Evolutionary conservation across 1,140 invertebrate species (phyloP), one percentile per base, ranked within the genome.

Genomic region (Anastatus disparis): DNA sequence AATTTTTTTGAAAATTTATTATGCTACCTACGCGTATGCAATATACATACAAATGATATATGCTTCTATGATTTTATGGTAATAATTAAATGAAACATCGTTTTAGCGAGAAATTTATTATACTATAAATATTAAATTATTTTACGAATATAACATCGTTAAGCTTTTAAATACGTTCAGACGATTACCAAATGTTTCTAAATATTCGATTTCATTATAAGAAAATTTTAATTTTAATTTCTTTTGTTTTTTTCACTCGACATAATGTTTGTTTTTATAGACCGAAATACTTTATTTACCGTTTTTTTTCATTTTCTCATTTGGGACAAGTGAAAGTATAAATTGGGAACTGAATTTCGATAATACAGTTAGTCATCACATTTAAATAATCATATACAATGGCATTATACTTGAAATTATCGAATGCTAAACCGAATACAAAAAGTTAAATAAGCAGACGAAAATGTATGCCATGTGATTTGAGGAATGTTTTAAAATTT

Each of bases 301-400:
- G 15, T 70, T 56, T n/a, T n/a, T n/a, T n/a, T n/a, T n/a, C n/a
- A n/a, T n/a, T n/a, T 42, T 42, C 46, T 42, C 27, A 17, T 44
- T 56, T 31, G 24, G 40, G 7, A 62, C 58, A 55, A 70, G 58
- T 70, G 58, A 70, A 63, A 63, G 68, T 31, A 10, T 44, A 63
- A 70, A 55, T 63, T 70, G 24, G n/a, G 22, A 55, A 27, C 10
- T 46, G n/a, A 70, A 62, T 55, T 44, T 55, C 55, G 20, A 70
- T 31, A n/a, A n/a, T 44, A 7, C 58, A 27, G 46, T 70, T 70
- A 70, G 58, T 70, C 58, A 62, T 62, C 50, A 40, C 20, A 53
- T 70, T 59, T 68, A 27, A 68, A 68, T 68, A 61, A 68, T 61
- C 9, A 31, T 12, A 61, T 42, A 22, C 42, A 27, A 29, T 15